Conservation (phyloP, 2,797 vertebrate species). For the Ispidina lecontei region DNA sequence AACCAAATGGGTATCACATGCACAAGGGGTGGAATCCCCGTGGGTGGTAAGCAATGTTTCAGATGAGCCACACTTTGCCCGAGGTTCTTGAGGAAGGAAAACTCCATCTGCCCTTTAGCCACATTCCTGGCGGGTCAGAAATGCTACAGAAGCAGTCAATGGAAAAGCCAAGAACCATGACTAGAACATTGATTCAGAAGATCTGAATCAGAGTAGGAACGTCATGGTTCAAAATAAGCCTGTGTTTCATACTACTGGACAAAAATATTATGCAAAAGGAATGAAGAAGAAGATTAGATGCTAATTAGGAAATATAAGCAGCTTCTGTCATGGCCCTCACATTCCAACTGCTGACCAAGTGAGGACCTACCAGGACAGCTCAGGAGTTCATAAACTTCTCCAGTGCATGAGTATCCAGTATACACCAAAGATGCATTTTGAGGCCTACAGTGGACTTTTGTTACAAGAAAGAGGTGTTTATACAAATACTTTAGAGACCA, state of each 20-base stretch:
- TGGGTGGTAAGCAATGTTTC: background rate
- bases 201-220: background rate
- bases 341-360: background rate
- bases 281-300: conserved; percentile 14
- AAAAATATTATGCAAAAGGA: conserved; percentile 8
- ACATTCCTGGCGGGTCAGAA: conserved; percentile 43
- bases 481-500: background rate
- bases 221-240: background rate
- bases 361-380: background rate
- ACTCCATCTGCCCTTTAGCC: conserved; percentile 29
- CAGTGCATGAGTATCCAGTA: background rate
- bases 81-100: background rate
- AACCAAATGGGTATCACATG: background rate
- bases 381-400: background rate
- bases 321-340: background rate
- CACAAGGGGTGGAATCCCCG: background rate
- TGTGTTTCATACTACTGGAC: background rate
- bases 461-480: background rate
- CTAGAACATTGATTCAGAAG: background rate
- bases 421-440: background rate
- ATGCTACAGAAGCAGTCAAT: conserved; percentile 36
- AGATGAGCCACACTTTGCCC: conserved; percentile 26
- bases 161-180: conserved; percentile 23
- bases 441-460: background rate
- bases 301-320: conserved; percentile 24